Evolutionary conservation across 2,888 invertebrate genomes (phyloP).

Genomic region (Drosophila buzzatii): DNA sequence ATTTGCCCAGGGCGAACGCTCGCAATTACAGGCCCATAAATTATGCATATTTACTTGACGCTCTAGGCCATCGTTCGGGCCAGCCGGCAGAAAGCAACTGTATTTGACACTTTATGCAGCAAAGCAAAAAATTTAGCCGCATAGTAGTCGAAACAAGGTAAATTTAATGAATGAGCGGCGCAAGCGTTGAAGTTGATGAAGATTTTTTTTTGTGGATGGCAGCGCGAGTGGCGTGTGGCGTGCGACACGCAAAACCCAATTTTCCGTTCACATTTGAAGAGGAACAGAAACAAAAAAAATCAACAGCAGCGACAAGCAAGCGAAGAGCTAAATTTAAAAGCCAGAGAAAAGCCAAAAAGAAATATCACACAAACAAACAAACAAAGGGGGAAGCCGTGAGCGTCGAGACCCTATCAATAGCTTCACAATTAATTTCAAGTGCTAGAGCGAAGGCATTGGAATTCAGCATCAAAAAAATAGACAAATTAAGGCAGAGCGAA

Average conservation of each 20-base stretch:
- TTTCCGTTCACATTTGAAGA: constrained; percentile 51
- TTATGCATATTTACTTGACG: constrained; percentile 59
- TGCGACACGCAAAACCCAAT: constrained; percentile 79
- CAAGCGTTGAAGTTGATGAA: constrained; percentile 22
- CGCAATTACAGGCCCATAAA: constrained; percentile 66
- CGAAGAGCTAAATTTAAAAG: constrained; percentile 58
- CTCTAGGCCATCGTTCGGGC: constrained; percentile 24
- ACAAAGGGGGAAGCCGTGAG: constrained; percentile 34
- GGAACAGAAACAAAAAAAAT: not conserved
- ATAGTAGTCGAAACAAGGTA: constrained; percentile 28
- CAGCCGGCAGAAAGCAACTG: constrained; percentile 33
- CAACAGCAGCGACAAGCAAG: constrained; percentile 24
- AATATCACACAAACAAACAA: constrained; percentile 44
- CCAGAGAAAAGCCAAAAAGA: constrained; percentile 50
- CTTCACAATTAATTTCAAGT: constrained; percentile 66
- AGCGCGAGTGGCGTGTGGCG: constrained; percentile 53
- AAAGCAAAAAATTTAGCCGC: constrained; percentile 8
- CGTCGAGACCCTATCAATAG: constrained; percentile 71
- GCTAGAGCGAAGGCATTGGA: constrained; percentile 13
- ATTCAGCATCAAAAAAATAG: constrained; percentile 46
- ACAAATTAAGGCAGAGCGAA: constrained; percentile 9
- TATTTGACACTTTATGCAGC: constrained; percentile 68
- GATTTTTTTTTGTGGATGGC: constrained; percentile 18
- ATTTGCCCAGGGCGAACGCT: constrained; percentile 45
- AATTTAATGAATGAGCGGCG: constrained; percentile 55